A percentile compares a stretch with the other conserved stretches of the same genome.
Conservation (phyloP, 2,113 vertebrate species). For the Petroica traversi region DNA sequence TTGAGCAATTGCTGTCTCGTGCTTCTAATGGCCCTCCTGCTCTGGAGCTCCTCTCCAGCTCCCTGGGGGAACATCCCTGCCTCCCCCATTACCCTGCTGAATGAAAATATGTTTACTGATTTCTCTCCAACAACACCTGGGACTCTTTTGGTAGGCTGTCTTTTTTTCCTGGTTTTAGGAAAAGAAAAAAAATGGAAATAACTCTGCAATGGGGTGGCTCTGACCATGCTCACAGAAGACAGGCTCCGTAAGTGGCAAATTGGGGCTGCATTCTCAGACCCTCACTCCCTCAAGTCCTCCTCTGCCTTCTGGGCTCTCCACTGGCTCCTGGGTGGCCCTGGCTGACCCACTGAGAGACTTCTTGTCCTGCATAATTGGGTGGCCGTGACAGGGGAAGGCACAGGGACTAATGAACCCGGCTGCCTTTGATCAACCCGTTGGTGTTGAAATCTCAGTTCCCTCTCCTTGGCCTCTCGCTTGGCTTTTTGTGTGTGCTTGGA, state of each 20-base stretch:
- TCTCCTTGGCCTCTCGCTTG: neutral
- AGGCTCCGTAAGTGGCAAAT: accelerated
- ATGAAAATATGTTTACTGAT: neutral
- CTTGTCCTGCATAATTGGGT: neutral
- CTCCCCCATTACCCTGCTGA: neutral
- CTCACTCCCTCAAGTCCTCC: neutral
- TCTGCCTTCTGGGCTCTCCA: neutral
- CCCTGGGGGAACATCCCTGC: neutral
- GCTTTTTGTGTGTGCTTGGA: neutral
- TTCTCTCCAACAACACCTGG: neutral
- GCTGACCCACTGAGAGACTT: neutral
- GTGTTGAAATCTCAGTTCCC: neutral
- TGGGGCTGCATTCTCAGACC: neutral
- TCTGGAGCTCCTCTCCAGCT: neutral
- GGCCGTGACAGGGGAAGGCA: neutral
- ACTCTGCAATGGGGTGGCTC: neutral
- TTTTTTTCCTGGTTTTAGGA: neutral
- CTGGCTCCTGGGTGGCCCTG: neutral
- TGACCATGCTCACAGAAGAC: neutral
- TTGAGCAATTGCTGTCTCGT: neutral
- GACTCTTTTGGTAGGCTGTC: neutral
- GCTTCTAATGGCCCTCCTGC: neutral
- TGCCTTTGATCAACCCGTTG: neutral
- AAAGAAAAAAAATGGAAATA: neutral
- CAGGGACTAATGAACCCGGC: neutral